Evolutionary conservation across 2,888 invertebrate species (phyloP), one percentile per base, ranked within the genome.

Genomic region (Antheraea yamamai): DNA sequence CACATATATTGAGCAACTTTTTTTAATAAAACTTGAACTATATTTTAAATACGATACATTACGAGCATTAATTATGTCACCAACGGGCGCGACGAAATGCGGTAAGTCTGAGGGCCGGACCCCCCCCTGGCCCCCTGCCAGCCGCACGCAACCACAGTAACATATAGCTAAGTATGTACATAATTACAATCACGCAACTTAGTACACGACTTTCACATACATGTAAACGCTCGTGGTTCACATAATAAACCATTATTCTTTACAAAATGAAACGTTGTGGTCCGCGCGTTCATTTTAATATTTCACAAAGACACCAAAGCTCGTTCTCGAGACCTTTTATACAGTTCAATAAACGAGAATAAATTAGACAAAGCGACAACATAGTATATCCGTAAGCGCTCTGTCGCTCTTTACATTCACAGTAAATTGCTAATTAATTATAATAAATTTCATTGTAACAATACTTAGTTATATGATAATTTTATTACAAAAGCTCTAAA

Each of bases 21-120:
- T 79, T 93, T 92, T 92, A 91, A 92, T 91, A 91, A 93, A 93
- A 89, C 85, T 89, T 86, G 88, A 91, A 92, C 92, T 93, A 93
- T 91, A 84, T 91, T 92, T 91, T 92, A 91, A 92, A 92, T 91
- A 91, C 89, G 91, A 91, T 92, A 92, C 92, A 91, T 89, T 89
- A 91, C 91, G 92, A 92, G 92, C 91, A 90, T 91, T 90, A 87
- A 88, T 88, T 81, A 91, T 88, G 91, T 90, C 87, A 89, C 90
- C 87, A 88, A 87, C 88, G 85, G 70, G 75, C 79, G 82, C 79
- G 77, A 72, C 71, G 47, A 64, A 73, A 71, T n/a, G 73, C 26
- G 78, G 14, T 73, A 61, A 52, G 73, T 12, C 14, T 58, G 23
- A n/a, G 58, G 52, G 55, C 73, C 84, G 80, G 12, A 75, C 76